A percentile compares a stretch with the other conserved stretches of the same genome.
phyloP scores from a whole-genome alignment of 2,113 vertebrate genomes.

The Onychorhynchus coronatus region DNA sequence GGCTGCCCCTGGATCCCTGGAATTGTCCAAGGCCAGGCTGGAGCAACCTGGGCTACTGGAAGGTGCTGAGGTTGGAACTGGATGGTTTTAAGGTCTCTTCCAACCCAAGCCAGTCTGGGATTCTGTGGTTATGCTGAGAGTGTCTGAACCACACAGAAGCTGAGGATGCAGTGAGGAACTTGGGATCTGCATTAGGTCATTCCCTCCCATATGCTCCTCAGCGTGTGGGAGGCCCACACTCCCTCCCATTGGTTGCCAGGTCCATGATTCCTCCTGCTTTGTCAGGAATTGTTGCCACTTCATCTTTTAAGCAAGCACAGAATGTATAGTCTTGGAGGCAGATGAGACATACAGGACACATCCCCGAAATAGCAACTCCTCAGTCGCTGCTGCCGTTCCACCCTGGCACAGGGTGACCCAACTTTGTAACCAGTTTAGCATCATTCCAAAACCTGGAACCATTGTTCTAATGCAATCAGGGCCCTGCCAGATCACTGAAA shows the following conservation, averaged over 20 bases:
- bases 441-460: not conserved
- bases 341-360: not conserved
- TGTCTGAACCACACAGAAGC: not conserved
- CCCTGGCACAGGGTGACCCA: not conserved
- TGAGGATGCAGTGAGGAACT: not conserved
- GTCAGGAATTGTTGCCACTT: slow-evolving; percentile 31
- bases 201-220: not conserved
- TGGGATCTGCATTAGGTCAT: not conserved
- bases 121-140: not conserved
- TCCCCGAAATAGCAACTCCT: not conserved
- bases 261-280: not conserved
- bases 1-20: not conserved
- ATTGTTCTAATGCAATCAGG: not conserved
- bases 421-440: not conserved
- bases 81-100: not conserved
- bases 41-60: not conserved
- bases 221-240: not conserved
- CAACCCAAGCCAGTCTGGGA: not conserved
- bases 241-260: not conserved
- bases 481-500: not conserved
- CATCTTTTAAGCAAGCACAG: not conserved
- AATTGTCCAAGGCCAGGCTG: not conserved
- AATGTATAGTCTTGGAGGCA: not conserved
- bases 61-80: not conserved
- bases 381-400: not conserved